Conservation (phyloP, 2,797 vertebrate genomes). For the Pithecia hirsuta region DNA sequence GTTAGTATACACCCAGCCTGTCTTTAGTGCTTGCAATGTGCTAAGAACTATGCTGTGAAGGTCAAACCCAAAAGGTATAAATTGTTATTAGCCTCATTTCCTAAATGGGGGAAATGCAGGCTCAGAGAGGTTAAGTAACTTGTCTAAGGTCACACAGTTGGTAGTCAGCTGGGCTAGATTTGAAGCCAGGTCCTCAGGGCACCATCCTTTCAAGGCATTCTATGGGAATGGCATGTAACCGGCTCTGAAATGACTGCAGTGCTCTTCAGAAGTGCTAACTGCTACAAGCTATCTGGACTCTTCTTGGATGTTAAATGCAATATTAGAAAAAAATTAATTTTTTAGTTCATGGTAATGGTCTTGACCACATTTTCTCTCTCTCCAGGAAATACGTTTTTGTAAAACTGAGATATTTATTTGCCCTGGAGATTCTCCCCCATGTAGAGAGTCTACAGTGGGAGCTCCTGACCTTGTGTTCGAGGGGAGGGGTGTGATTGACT, state of each 20-base stretch:
- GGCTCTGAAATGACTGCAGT: neutral
- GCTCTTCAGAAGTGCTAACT: neutral
- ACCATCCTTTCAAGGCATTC: neutral
- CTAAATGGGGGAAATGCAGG: neutral
- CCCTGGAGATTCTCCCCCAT: rapidly evolving
- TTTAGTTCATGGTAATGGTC: neutral
- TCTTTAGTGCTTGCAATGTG: rapidly evolving
- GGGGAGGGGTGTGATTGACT: neutral
- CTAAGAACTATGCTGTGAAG: neutral
- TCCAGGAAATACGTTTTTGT: neutral
- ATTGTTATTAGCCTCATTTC: neutral
- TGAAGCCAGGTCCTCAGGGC: neutral
- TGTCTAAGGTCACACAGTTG: neutral
- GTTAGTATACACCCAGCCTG: neutral
- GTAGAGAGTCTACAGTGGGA: neutral
- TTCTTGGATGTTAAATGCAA: neutral
- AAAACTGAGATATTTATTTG: neutral
- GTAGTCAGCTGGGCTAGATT: neutral
- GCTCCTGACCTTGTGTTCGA: neutral
- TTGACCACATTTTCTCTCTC: neutral
- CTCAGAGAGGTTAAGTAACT: slow-evolving; percentile 3
- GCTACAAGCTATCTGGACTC: neutral
- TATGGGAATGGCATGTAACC: neutral
- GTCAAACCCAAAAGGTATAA: neutral
- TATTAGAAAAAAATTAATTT: neutral